A percentile compares a stretch with the other conserved stretches of the same genome.
These are phyloP conservation scores for Holacanthella duospinosa DNA, from an alignment of 2,888 invertebrate genomes.

Conservation along the genomic window DNA sequence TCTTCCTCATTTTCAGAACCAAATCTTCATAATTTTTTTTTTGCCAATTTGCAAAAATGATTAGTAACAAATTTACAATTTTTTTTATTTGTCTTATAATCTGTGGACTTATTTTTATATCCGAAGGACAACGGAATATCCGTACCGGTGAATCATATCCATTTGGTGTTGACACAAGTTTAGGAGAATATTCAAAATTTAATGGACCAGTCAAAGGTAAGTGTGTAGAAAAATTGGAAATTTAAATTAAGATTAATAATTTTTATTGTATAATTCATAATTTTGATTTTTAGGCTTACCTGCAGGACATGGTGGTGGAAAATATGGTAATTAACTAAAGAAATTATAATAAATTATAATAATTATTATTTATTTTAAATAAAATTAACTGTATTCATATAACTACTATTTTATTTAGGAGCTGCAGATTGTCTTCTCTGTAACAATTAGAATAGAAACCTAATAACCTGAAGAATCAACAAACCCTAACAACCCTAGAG, in stretches of 20 bases:
- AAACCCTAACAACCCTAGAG: no score
- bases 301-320: conserved; percentile 1
- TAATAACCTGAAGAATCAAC: no score
- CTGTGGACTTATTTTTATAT: not conserved
- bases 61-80: not conserved
- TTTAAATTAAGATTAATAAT: not conserved
- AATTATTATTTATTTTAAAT: not conserved
- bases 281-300: not conserved
- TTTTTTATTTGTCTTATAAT: not conserved
- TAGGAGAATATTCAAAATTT: not conserved
- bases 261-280: not conserved
- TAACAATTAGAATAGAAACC: not conserved
- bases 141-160: not conserved
- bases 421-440: conserved; percentile 5
- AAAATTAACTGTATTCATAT: not conserved
- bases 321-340: not conserved
- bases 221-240: not conserved
- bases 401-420: not conserved
- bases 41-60: not conserved
- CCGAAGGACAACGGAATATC: not conserved
- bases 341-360: not conserved
- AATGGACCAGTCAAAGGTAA: not conserved
- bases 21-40: not conserved
- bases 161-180: not conserved
- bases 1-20: no score